Base-by-base conservation (phyloP, 1,140 invertebrate species). In the Lepidurus couesii region DNA sequence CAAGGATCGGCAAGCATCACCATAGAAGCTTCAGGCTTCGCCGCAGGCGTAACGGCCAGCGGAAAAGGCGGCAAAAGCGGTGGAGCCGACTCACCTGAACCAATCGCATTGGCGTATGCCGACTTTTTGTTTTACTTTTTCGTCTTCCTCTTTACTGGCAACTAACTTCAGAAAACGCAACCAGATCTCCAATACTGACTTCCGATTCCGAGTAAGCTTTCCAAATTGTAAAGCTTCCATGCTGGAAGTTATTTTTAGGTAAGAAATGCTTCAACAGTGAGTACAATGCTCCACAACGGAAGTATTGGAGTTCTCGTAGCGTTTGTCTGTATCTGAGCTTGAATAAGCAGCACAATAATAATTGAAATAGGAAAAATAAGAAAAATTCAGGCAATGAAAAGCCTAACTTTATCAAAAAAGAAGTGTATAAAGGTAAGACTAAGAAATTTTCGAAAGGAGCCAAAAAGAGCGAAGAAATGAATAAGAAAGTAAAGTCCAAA, bases 1-100 rank as follows among this genome's bases (percentile, higher is more conserved):
- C 81, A 82, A 77, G 75, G 43, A 26, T 77, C 75, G 47, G 75
- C 21, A 65, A 65, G 53, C 53, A 65, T 65, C 53, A 65, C 53
- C 16, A 7, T 65, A 21, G 53, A 65, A 65, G 13, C 53, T 0
- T 65, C 53, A 13, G 21, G 53, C 16, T 65, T n/a, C 0, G 53
- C 53, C 53, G 53, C 21, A 21, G 16, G 53, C 53, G 53, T 21
- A 65, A 65, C 13, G 53, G 53, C 16, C 53, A n/a, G 53, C 4
- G 53, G 53, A 65, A 13, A 21, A 0, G 53, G 53, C 21, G 53
- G 53, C 53, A 65, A 65, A 65, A 65, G 53, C 16, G 21, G 4
- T 5, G 53, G 1, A 65, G 53, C 53, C 53, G 13, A 65, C 53
- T 65, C 53, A 65, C 53, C 53, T 65, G 53, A 65, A 65, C 53